Evolutionary conservation across 2,888 invertebrate species (phyloP), one percentile per base, ranked within the genome.

Genomic region (Argyresthia albistria): DNA sequence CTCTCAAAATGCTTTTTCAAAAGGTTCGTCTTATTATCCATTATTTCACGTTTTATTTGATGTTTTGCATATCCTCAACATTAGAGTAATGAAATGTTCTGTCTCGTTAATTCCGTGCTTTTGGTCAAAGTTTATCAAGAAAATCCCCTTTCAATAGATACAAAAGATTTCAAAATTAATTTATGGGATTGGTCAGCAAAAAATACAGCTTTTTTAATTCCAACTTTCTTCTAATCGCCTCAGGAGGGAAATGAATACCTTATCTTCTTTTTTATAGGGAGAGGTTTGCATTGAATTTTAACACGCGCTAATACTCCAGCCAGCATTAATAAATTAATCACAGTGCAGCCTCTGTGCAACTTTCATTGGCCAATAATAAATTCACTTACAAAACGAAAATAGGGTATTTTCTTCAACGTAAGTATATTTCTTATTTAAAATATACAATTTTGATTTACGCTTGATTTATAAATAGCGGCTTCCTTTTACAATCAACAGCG

Each of bases 111-210:
- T 11, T 25, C 25, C 42, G 12, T 6, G n/a, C n/a, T 39, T 39
- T 42, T 42, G 42, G 42, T 12, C 11, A 42, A 42, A 42, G n/a
- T 10, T 42, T 42, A 10, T 3, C 39, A n/a, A n/a, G 39, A 39
- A 39, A n/a, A 39, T 39, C n/a, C 39, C 8, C 39, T 39, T 39
- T 42, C 8, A 42, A 42, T 12, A 10, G 12, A 42, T 11, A 12
- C 42, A 12, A 12, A 12, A 42, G 12, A 42, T 42, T 42, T 12
- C 8, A 42, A 6, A 42, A 4, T 12, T 12, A 11, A 84, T 83
- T 83, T 82, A 83, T 84, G 84, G 83, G 82, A 84, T 81, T 80
- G 84, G 84, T 83, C 84, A 84, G 71, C 72, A 64, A 61, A 66
- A 62, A 60, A 12, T 6, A 71, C 69, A 57, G 68, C 78, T 77